Conservation (phyloP, 2,888 invertebrate species). For the Nymphalis polychloros region DNA sequence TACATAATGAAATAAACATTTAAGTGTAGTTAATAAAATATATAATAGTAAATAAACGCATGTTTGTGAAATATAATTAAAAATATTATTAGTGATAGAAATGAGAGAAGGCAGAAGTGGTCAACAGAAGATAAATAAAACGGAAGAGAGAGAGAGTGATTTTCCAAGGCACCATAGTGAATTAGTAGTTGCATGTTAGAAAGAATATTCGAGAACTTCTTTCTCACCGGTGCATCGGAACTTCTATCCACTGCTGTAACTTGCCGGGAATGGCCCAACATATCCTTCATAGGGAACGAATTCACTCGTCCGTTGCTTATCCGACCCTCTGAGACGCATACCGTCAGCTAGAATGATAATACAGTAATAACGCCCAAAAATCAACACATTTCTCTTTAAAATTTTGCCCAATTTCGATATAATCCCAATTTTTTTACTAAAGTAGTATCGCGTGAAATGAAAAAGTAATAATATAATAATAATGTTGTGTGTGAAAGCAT, state of each 20-base stretch:
- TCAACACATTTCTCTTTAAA: not conserved
- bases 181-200: not conserved
- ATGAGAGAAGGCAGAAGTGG: not conserved
- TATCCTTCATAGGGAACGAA: conserved; percentile 93
- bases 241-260: conserved; percentile 86
- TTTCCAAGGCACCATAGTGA: not conserved
- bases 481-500: too few relatives aligned
- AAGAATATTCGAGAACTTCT: too few relatives aligned
- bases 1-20: too few relatives aligned
- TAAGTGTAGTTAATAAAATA: too few relatives aligned
- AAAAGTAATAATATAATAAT: too few relatives aligned
- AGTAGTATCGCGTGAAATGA: too few relatives aligned
- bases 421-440: not conserved
- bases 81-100: too few relatives aligned
- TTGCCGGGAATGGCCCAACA: conserved; percentile 83
- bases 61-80: too few relatives aligned
- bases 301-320: conserved; percentile 87
- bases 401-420: not conserved
- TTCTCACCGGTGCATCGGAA: conserved; percentile 88
- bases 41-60: too few relatives aligned
- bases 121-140: not conserved
- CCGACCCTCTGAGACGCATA: conserved; percentile 88
- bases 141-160: not conserved
- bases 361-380: conserved; percentile 3
- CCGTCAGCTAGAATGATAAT: conserved; percentile 82